A percentile compares a stretch with the other conserved stretches of the same genome.
phyloP scores from a whole-genome alignment of 2,113 vertebrate genomes.

The Trogon surrucura region DNA sequence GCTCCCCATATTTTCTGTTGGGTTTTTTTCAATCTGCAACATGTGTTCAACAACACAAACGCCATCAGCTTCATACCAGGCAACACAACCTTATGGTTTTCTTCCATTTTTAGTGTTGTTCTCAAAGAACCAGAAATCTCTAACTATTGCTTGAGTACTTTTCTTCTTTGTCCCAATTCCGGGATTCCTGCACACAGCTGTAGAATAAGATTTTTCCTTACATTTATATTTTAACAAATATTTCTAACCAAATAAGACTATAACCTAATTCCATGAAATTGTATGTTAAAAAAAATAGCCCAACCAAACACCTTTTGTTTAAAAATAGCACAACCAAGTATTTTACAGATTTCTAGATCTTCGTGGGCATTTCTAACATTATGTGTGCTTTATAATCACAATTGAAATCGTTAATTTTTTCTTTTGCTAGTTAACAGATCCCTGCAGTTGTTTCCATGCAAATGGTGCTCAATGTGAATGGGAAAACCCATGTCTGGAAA shows the following conservation, averaged over 20 bases:
- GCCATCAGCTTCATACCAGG: background rate
- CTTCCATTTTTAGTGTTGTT: background rate
- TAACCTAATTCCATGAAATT: background rate
- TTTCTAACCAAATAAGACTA: background rate
- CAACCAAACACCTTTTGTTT: background rate
- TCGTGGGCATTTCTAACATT: background rate
- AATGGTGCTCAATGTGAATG: fast-evolving
- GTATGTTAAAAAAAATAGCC: background rate
- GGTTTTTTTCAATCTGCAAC: background rate
- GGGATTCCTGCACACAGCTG: background rate
- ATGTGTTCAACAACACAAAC: background rate
- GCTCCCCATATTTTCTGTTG: background rate
- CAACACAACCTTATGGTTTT: background rate
- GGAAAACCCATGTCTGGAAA: background rate
- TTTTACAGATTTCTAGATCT: background rate
- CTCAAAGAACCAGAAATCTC: background rate
- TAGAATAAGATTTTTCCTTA: background rate
- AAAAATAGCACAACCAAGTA: background rate
- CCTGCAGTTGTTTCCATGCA: background rate
- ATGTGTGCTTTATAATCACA: background rate
- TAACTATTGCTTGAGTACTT: background rate
- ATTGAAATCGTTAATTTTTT: background rate
- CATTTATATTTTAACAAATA: background rate
- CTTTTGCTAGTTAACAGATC: background rate
- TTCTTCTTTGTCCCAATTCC: background rate